Conservation (phyloP, 2,797 vertebrate species). For the Smutsia gigantea region DNA sequence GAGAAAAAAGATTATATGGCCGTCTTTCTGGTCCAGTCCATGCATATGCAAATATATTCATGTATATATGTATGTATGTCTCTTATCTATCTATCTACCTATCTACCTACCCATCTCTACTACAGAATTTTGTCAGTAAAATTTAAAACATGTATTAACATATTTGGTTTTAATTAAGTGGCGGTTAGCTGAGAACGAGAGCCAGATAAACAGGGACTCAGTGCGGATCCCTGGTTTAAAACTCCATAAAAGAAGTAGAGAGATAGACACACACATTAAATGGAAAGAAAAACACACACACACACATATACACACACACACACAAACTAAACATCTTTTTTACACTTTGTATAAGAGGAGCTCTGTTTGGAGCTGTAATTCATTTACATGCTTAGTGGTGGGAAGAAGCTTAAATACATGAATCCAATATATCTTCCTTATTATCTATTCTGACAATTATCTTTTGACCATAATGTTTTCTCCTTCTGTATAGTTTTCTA, state of each 20-base stretch:
- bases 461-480: background rate
- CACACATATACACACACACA: background rate
- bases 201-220: background rate
- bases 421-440: background rate
- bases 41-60: background rate
- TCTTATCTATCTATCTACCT: background rate
- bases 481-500: background rate
- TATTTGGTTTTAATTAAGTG: conserved; percentile 50
- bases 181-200: background rate
- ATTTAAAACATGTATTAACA: conserved; percentile 22
- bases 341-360: background rate
- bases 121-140: background rate
- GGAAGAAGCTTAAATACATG: background rate
- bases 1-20: conserved; percentile 17
- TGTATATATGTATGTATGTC: background rate
- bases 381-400: background rate
- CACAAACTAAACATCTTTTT: background rate
- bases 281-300: background rate
- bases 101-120: background rate
- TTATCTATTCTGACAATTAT: background rate
- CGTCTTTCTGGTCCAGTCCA: background rate
- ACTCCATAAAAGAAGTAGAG: background rate
- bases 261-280: background rate
- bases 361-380: background rate
- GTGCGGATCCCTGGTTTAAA: background rate